Conservation (phyloP, 2,797 vertebrate genomes). For the Pangasius larnaudii region DNA sequence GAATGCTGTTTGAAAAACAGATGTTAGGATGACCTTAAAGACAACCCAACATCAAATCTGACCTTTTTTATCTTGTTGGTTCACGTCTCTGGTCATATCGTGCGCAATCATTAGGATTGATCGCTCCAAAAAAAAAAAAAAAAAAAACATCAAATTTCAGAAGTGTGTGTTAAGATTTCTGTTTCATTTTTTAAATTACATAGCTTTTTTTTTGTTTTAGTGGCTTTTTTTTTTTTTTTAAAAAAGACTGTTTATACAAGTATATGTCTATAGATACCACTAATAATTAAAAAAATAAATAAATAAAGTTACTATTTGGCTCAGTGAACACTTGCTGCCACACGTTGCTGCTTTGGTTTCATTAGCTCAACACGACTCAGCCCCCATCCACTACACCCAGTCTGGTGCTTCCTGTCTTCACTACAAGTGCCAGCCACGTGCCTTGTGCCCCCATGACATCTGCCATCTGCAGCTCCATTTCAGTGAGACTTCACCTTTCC, state of each 20-base stretch:
- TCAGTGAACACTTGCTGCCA: not conserved
- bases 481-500: not conserved
- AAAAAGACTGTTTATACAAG: not conserved
- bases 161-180: not conserved
- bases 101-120: not conserved
- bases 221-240: no score
- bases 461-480: conserved; percentile 41
- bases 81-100: not conserved
- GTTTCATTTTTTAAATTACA: not conserved
- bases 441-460: not conserved
- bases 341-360: not conserved
- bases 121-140: not conserved
- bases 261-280: not conserved
- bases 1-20: not conserved
- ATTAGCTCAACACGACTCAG: conserved; percentile 12
- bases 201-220: not conserved
- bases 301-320: not conserved
- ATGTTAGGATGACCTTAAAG: not conserved
- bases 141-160: not conserved
- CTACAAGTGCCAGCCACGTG: not conserved
- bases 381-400: conserved; percentile 1
- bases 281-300: not conserved
- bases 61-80: not conserved
- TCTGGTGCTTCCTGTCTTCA: conserved; percentile 28
- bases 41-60: no score